A percentile compares a stretch with the other conserved stretches of the same genome.
Evolutionary conservation across 2,888 invertebrate genomes (phyloP).

Genomic region (Epinotia ramella): DNA sequence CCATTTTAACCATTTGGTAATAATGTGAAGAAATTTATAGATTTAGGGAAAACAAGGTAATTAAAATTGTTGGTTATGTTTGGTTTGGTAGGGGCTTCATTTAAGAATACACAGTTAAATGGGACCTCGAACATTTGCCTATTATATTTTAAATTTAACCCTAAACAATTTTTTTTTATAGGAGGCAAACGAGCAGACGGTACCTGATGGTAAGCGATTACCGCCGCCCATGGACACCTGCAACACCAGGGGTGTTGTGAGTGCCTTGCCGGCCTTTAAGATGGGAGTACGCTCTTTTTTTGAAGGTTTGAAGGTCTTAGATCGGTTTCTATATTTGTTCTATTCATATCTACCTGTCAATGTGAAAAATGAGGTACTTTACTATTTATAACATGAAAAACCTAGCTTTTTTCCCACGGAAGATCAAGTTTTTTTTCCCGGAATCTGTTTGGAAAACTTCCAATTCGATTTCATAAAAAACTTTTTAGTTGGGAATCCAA

Average conservation of each 20-base stretch:
- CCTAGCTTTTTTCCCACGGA: too few species aligned
- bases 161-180: background rate
- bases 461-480: background rate
- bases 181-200: too few species aligned
- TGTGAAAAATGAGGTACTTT: too few species aligned
- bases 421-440: background rate
- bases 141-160: background rate
- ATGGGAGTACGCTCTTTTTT: too few species aligned
- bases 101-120: background rate
- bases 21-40: conserved; percentile 36
- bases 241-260: too few species aligned
- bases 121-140: background rate
- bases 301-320: too few species aligned
- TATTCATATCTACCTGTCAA: too few species aligned
- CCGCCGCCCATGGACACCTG: too few species aligned
- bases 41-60: conserved; percentile 34
- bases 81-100: background rate
- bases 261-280: too few species aligned
- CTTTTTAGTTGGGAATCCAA: conserved; percentile 1
- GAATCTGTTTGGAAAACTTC: background rate
- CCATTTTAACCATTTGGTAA: conserved; percentile 26
- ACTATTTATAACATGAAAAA: too few species aligned
- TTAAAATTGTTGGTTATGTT: conserved; percentile 21
- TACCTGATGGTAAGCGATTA: too few species aligned
- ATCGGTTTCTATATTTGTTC: background rate